A percentile compares a stretch with the other conserved stretches of the same genome.
These are phyloP conservation scores for Erithacus rubecula DNA, from an alignment of 2,797 vertebrate genomes.

Conservation along the genomic window DNA sequence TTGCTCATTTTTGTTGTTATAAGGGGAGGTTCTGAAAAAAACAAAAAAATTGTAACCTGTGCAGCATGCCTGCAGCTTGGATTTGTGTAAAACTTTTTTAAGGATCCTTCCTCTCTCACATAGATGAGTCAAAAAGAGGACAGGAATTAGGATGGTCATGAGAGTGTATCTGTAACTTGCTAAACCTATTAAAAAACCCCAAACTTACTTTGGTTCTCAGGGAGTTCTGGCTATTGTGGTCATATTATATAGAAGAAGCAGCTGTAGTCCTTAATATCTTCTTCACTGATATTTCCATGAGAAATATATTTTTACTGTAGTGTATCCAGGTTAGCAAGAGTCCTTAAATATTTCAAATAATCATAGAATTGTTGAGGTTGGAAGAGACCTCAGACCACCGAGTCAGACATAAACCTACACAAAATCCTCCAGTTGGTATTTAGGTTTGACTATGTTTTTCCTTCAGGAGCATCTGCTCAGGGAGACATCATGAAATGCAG, in stretches of 20 bases:
- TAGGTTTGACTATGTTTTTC: background rate
- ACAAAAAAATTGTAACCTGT: background rate
- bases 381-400: background rate
- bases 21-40: background rate
- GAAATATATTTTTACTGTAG: background rate
- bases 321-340: background rate
- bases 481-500: background rate
- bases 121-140: background rate
- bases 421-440: rapidly evolving
- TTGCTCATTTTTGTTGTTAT: background rate
- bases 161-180: background rate
- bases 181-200: background rate
- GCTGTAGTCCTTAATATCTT: background rate
- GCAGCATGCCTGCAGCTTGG: background rate
- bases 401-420: background rate
- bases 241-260: background rate
- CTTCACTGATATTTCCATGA: background rate
- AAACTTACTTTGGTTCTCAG: background rate
- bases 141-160: background rate
- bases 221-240: background rate
- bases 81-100: background rate
- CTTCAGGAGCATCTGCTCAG: background rate
- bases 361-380: background rate
- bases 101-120: background rate
- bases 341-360: background rate